Percentiles rank a stretch among this genome's conserved stretches.
phyloP scores from a whole-genome alignment of 2,113 vertebrate genomes.

The Cichladusa arquata region DNA sequence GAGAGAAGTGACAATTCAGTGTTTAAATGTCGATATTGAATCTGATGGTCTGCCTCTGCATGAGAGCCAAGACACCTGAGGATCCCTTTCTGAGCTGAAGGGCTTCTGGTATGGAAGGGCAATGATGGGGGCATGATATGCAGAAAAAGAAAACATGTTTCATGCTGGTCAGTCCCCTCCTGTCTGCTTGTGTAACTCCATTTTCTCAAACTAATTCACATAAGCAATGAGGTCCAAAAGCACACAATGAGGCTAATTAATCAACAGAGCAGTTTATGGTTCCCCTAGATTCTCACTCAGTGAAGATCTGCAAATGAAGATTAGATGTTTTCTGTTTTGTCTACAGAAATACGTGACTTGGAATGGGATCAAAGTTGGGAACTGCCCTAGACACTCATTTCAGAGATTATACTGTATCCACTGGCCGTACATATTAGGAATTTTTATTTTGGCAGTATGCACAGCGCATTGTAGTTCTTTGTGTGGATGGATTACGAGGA shows the following conservation, averaged over 20 bases:
- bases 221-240: background rate
- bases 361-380: background rate
- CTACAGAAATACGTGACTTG: background rate
- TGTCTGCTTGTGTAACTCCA: background rate
- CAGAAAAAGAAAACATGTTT: background rate
- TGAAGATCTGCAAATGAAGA: background rate
- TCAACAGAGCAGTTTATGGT: background rate
- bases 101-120: background rate
- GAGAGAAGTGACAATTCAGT: background rate
- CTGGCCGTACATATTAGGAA: background rate
- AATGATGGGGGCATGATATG: accelerated
- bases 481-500: background rate
- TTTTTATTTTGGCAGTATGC: background rate
- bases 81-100: background rate
- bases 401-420: background rate
- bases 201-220: background rate
- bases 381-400: background rate
- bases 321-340: background rate
- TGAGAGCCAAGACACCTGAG: background rate
- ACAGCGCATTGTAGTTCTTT: background rate
- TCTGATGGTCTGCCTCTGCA: background rate
- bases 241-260: background rate
- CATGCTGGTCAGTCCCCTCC: background rate
- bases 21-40: background rate
- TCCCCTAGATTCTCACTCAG: background rate